Percentiles rank a stretch among this genome's conserved stretches.
phyloP scores from a whole-genome alignment of 2,113 vertebrate species.

The Psammodynastes pulverulentus region DNA sequence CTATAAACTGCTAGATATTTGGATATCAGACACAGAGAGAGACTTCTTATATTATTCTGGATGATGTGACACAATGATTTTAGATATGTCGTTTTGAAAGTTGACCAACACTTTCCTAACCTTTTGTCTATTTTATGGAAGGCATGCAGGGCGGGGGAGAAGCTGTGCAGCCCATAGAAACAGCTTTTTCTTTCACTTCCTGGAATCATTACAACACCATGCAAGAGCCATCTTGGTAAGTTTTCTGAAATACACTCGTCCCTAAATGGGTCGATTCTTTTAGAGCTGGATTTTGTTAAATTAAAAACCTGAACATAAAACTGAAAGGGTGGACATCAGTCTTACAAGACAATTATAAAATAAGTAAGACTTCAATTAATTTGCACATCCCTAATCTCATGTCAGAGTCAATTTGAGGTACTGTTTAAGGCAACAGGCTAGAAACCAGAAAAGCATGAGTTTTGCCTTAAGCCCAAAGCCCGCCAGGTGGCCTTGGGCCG shows the following conservation, averaged over 20 bases:
- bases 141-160: fast-evolving
- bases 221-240: neutral
- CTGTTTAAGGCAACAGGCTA: neutral
- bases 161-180: neutral
- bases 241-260: neutral
- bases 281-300: neutral
- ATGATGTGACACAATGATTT: neutral
- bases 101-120: neutral
- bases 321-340: neutral
- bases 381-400: neutral
- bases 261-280: neutral
- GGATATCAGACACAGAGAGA: neutral
- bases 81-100: neutral
- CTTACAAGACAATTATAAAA: neutral
- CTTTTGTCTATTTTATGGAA: neutral
- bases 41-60: neutral
- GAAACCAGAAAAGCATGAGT: neutral
- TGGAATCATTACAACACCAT: neutral
- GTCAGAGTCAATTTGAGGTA: neutral
- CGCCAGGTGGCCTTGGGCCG: neutral
- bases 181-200: neutral
- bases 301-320: neutral
- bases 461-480: neutral
- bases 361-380: neutral
- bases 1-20: neutral